Base-by-base conservation (phyloP, 2,888 invertebrate genomes). In the Calameuta pallipes region DNA sequence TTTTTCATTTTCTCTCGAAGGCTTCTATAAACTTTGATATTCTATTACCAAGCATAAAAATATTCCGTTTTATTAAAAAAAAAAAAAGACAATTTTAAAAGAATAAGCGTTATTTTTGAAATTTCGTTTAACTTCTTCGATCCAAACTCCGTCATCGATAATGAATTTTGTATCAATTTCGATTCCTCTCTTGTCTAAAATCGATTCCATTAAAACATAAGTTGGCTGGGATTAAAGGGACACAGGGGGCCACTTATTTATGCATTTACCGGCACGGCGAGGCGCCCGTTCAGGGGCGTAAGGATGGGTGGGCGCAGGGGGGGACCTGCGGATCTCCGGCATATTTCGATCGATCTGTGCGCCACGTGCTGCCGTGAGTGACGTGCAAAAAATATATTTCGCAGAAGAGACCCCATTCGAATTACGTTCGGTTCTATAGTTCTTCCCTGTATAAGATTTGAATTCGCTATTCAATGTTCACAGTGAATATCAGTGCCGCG, bases 361-460 rank as follows among this genome's bases (percentile, higher is more conserved):
- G 88, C 87, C 88, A 88, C 88, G 87, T 88, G 88, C 85, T 86
- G 83, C 73, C 86, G 86, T 85, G 87, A 87, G 86, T 86, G 88
- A 88, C 88, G 87, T 84, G 87, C 86, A 87, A 87, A 88, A 88
- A 88, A 87, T 87, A 87, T 87, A 88, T 88, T 88, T 86, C 86
- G 80, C 69, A n/a, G 74, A 79, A 77, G 35, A 77, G 37, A 74
- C 56, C 36, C 30, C 33, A 82, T 79, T 81, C 81, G 80, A 82
- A 82, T 83, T 81, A 78, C 80, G 75, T 80, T 76, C 74, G 79
- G 75, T 79, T 78, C 79, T 78, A 68, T 74, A 56, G 80, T 78
- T 79, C 79, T 80, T 81, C 78, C 79, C 79, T 79, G 73, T 81
- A 75, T 79, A 79, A 81, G 80, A 81, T 81, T 81, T 81, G 80